Base-by-base conservation (phyloP, 2,113 vertebrate species). In the Lophura nycthemera region DNA sequence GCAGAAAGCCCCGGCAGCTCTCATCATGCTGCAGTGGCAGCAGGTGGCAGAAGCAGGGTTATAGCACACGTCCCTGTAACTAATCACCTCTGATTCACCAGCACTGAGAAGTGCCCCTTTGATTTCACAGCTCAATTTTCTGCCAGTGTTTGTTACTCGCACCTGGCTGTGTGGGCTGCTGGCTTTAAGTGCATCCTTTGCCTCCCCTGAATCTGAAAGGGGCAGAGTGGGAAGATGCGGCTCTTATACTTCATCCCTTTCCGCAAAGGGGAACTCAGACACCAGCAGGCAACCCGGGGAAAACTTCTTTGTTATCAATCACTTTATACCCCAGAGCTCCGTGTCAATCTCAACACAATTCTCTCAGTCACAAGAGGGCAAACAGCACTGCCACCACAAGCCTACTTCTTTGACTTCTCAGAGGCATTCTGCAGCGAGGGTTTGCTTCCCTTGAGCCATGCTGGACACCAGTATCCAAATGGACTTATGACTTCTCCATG, bases 41-140 rank as follows among this genome's bases (percentile, higher is more conserved):
- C 0, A 0, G 57, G 45, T 5, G 43, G 32, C 76, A 61, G 61
- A 25, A 13, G 45, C 0, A 0, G 48, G 36, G 29, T 2, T 57
- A 61, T 8, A 67, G 63, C 59, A 38, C 21, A 30, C 11, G 6
- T 71, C 64, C 57, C 24, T 67, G 11, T 1, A 57, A 54, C 5
- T 40, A 63, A 42, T 17, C 21, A 52, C 48, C 21, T 42, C 47
- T 42, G 36, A 29, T 40, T 20, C 50, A 79, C 30, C 18, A 42
- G n/a, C 36, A 24, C 27, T 50, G 34, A 30, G 12, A 38, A 64
- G 13, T 11, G 24, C 38, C 67, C 57, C 24, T 17, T 85, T 29
- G 65, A 57, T 56, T 79, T 64, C 69, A 22, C 42, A n/a, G 64
- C 1, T 24, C 6, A 4, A 13, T 82, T 57, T 47, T 60, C 61